Percentiles rank a stretch among this genome's conserved stretches.
phyloP scores from a whole-genome alignment of 1,140 invertebrate genomes.

The Drosophila kohkoa region DNA sequence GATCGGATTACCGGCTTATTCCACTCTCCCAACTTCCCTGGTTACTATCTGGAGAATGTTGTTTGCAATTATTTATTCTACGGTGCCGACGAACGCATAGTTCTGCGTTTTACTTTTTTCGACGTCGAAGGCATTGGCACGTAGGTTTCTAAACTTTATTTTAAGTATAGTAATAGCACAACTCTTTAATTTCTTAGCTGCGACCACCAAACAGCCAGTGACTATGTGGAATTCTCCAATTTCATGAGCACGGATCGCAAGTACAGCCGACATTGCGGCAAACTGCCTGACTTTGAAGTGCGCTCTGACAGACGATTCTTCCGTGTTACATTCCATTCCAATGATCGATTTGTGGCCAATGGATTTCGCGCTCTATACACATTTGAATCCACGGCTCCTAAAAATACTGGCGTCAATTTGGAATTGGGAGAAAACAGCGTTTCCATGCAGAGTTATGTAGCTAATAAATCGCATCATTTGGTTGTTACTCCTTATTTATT shows the following conservation, averaged over 20 bases:
- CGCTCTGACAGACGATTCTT: conserved; percentile 97
- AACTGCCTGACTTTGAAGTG: conserved; percentile 90
- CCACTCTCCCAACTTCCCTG: conserved; percentile 96
- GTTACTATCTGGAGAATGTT: conserved; percentile 95
- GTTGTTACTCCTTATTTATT: neutral
- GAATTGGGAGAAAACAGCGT: conserved; percentile 84
- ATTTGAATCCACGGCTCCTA: conserved; percentile 86
- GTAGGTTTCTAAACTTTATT: conserved; percentile 87
- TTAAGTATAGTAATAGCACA: no score
- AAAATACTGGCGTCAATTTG: conserved; percentile 30
- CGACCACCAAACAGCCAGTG: conserved; percentile 93
- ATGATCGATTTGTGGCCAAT: conserved; percentile 95
- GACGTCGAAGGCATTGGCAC: conserved; percentile 96
- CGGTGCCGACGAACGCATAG: conserved; percentile 93
- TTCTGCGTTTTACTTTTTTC: conserved; percentile 95
- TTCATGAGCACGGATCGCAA: conserved; percentile 94
- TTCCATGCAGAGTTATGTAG: conserved; percentile 75
- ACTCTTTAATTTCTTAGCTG: conserved; percentile 87
- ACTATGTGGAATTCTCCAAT: conserved; percentile 98
- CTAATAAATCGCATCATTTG: neutral
- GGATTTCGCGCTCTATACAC: conserved; percentile 97
- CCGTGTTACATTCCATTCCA: conserved; percentile 96
- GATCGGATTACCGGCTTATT: conserved; percentile 92
- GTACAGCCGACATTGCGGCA: conserved; percentile 94
- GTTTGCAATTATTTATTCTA: conserved; percentile 98